phyloP scores from a whole-genome alignment of 1,140 invertebrate species.

The Drosophila virilis region DNA sequence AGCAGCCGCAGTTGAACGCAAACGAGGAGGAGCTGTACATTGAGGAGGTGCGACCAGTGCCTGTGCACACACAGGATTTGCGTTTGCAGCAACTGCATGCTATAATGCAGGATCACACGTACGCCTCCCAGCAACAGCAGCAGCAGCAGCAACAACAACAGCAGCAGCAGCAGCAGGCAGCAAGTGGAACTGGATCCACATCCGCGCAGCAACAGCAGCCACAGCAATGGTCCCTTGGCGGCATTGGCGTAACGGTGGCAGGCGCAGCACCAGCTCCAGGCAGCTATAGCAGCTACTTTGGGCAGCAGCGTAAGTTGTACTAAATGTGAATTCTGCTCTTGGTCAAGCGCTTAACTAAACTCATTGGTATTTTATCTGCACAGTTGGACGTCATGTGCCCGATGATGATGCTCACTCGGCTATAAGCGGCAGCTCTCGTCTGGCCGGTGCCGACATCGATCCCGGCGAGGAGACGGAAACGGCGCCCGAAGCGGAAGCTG shows the following conservation, averaged over 20 bases:
- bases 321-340: background rate
- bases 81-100: slow-evolving; percentile 85
- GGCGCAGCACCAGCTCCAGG: slow-evolving; percentile 28
- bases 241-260: slow-evolving; percentile 68
- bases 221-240: slow-evolving; percentile 78
- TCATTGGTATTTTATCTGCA: background rate
- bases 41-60: slow-evolving; percentile 82
- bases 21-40: slow-evolving; percentile 80
- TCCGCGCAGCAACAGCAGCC: slow-evolving; percentile 42
- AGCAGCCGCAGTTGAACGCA: slow-evolving; percentile 46
- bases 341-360: background rate
- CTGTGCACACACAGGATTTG: slow-evolving; percentile 85
- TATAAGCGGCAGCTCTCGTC: slow-evolving; percentile 86
- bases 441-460: slow-evolving; percentile 87
- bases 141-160: slow-evolving; percentile 81
- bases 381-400: slow-evolving; percentile 63
- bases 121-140: slow-evolving; percentile 86
- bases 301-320: slow-evolving; percentile 68
- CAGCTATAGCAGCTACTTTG: slow-evolving; percentile 54
- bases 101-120: slow-evolving; percentile 93
- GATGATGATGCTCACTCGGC: slow-evolving; percentile 88
- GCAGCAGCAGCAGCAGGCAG: slow-evolving; percentile 16
- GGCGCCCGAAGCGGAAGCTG: slow-evolving; percentile 92
- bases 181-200: slow-evolving; percentile 15
- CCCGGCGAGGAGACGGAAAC: slow-evolving; percentile 94